Percentiles rank a stretch among this genome's conserved stretches.
phyloP scores from a whole-genome alignment of 2,113 vertebrate genomes.

The Leucoraja erinaceus region DNA sequence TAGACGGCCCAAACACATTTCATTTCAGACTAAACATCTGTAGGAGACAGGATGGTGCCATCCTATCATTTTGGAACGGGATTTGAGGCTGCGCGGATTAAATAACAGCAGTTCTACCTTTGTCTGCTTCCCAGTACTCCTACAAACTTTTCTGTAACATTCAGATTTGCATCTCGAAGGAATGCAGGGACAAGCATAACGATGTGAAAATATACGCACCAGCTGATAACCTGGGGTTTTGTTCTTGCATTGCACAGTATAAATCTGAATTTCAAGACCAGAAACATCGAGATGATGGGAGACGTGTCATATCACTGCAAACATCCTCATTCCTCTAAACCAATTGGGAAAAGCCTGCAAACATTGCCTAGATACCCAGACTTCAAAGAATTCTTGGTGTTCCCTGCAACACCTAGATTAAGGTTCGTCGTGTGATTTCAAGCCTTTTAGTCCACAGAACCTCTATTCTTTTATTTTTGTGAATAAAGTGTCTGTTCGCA shows the following conservation, averaged over 20 bases:
- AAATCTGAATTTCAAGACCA: neutral
- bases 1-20: neutral
- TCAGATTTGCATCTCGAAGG: neutral
- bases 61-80: neutral
- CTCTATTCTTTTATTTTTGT: conserved; percentile 16
- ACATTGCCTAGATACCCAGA: too few species aligned
- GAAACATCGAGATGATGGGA: neutral
- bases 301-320: neutral
- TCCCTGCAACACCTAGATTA: neutral
- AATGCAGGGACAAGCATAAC: neutral
- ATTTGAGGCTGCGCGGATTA: neutral
- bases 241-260: neutral
- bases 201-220: neutral
- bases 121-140: neutral
- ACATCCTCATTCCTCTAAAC: neutral
- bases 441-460: conserved; percentile 23
- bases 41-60: conserved; percentile 12
- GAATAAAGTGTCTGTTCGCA: conserved; percentile 36
- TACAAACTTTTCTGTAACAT: neutral
- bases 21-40: conserved; percentile 26
- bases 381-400: neutral
- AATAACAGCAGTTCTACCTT: neutral
- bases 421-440: conserved; percentile 19
- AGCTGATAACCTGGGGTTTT: neutral
- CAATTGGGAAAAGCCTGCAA: neutral